These are phyloP conservation scores for Actinernus sp. DNA, from an alignment of 92 coral and sea anemone species.

Conservation along the genomic window DNA sequence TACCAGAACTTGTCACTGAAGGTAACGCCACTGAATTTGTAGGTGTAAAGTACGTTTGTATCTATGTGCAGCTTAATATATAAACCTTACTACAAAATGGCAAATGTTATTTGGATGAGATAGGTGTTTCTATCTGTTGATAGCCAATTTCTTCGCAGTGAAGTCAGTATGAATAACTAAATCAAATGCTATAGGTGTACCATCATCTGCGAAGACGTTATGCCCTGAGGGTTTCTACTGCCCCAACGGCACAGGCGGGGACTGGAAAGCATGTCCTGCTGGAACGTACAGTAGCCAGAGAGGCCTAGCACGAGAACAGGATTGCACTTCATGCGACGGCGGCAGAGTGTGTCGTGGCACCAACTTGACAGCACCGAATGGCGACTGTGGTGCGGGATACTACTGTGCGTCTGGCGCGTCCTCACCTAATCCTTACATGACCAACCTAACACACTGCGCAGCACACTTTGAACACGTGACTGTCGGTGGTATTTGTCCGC, in stretches of 20 bases:
- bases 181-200: too few relatives aligned
- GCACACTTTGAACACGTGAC: slow-evolving; percentile 81
- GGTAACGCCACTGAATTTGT: slow-evolving; percentile 43
- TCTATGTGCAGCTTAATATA: too few relatives aligned
- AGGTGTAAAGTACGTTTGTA: neutral
- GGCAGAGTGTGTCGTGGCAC: slow-evolving; percentile 86
- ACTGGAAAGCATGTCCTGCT: slow-evolving; percentile 91
- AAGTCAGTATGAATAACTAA: too few relatives aligned
- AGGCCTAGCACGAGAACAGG: slow-evolving; percentile 82
- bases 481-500: slow-evolving; percentile 89
- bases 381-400: slow-evolving; percentile 83
- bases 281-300: slow-evolving; percentile 83
- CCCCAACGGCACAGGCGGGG: slow-evolving; percentile 92
- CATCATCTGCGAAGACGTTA: slow-evolving; percentile 61
- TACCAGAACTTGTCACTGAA: slow-evolving; percentile 52
- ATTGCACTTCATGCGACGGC: slow-evolving; percentile 93
- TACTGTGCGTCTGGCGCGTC: slow-evolving; percentile 95
- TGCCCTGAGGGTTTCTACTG: slow-evolving; percentile 95
- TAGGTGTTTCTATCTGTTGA: too few relatives aligned
- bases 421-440: slow-evolving; percentile 86
- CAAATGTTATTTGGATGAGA: too few relatives aligned
- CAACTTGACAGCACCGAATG: slow-evolving; percentile 88
- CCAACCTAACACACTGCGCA: slow-evolving; percentile 94
- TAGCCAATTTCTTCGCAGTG: too few relatives aligned
- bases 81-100: too few relatives aligned